Percentiles rank a stretch among this genome's conserved stretches.
These are phyloP conservation scores for Brachyrhaphis roseni DNA, from an alignment of 2,797 vertebrate species.

Conservation along the genomic window DNA sequence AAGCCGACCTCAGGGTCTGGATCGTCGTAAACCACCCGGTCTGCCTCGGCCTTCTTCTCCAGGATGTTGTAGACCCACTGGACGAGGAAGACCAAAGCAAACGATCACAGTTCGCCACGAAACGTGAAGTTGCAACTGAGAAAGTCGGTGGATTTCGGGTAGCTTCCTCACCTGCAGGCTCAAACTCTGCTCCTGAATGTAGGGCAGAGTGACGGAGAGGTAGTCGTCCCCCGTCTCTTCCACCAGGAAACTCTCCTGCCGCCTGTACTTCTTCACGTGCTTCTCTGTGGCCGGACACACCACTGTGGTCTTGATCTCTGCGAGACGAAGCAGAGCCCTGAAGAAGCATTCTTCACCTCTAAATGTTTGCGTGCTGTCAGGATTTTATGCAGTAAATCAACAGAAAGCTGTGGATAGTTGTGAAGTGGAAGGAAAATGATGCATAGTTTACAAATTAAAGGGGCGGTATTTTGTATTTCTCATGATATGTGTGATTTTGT, in stretches of 20 bases:
- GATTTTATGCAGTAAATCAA: not conserved
- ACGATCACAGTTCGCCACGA: not conserved
- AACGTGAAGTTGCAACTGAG: not conserved
- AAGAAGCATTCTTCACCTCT: not conserved
- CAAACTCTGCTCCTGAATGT: constrained; percentile 88
- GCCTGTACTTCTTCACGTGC: constrained; percentile 90
- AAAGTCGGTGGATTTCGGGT: not conserved
- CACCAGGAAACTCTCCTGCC: constrained; percentile 86
- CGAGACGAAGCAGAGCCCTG: constrained; percentile 7
- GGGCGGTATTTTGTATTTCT: too few relatives aligned
- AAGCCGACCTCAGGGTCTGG: constrained; percentile 87
- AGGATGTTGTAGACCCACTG: constrained; percentile 98
- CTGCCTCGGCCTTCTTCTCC: constrained; percentile 93
- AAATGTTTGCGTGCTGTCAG: not conserved
- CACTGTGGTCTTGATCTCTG: constrained; percentile 91
- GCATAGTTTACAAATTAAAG: not conserved
- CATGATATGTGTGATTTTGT: too few relatives aligned
- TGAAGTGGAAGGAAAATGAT: not conserved
- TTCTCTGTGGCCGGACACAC: constrained; percentile 94
- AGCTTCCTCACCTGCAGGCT: constrained; percentile 85
- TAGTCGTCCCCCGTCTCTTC: constrained; percentile 89
- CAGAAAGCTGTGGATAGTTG: not conserved
- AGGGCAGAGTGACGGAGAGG: constrained; percentile 84
- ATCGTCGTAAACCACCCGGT: constrained; percentile 90
- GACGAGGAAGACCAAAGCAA: not conserved